Percentiles rank a stretch among this genome's conserved stretches.
phyloP scores from a whole-genome alignment of 2,113 vertebrate species.

The Sinocyclocheilus anshuiensis region DNA sequence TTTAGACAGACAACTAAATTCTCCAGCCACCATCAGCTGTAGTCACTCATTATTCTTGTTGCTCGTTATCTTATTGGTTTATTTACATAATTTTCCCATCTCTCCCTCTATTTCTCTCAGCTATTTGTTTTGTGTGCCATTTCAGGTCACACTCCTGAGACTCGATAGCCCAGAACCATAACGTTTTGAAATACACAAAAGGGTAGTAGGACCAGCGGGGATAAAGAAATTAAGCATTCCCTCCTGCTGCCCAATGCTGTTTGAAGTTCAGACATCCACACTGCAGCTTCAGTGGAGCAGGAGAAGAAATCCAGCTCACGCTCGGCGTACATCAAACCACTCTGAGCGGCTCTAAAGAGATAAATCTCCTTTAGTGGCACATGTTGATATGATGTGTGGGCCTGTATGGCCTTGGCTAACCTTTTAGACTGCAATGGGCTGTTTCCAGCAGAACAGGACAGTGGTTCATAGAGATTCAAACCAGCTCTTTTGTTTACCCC shows the following conservation, averaged over 20 bases:
- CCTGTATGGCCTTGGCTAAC: neutral
- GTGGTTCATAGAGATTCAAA: neutral
- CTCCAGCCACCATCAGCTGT: neutral
- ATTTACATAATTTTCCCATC: neutral
- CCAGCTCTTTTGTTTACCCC: neutral
- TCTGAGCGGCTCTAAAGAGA: neutral
- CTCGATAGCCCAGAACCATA: neutral
- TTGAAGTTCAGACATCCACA: conserved; percentile 27
- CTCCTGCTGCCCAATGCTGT: neutral
- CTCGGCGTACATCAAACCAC: neutral
- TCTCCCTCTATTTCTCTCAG: neutral
- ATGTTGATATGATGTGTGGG: neutral
- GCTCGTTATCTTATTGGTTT: neutral
- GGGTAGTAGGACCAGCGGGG: neutral
- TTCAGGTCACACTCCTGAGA: neutral
- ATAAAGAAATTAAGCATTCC: neutral
- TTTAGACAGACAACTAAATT: neutral
- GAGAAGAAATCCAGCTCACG: neutral
- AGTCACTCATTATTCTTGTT: neutral
- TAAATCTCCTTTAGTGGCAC: neutral
- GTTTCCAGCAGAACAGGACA: neutral
- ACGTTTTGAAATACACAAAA: neutral
- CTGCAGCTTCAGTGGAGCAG: neutral
- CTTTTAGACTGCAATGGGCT: neutral
- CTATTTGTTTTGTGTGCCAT: neutral